A percentile compares a stretch with the other conserved stretches of the same genome.
These are phyloP conservation scores for Trichomalopsis sarcophagae DNA, from an alignment of 1,140 invertebrate species.

Conservation along the genomic window DNA sequence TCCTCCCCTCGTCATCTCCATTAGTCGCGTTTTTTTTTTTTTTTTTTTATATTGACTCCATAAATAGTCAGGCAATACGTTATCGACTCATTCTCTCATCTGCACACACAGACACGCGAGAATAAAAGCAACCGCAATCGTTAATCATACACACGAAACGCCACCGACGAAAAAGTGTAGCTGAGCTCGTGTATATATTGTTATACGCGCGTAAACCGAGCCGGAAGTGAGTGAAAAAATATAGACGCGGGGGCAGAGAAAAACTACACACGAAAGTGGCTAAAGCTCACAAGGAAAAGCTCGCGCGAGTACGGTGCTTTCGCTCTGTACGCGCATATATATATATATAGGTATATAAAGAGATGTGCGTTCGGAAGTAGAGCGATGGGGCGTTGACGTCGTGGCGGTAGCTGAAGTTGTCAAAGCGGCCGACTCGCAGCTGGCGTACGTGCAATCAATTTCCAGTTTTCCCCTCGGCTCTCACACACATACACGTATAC, in stretches of 20 bases:
- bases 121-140: not conserved
- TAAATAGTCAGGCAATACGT: not conserved
- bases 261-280: not conserved
- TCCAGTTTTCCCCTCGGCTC: not conserved
- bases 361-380: not conserved
- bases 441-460: slow-evolving; percentile 19
- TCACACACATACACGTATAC: not conserved
- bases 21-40: too few species aligned
- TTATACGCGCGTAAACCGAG: not conserved
- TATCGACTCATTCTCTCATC: not conserved
- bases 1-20: too few species aligned
- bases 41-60: too few species aligned
- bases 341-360: not conserved
- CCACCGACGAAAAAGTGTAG: not conserved
- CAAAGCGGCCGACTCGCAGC: slow-evolving; percentile 13
- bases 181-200: too few species aligned
- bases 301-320: not conserved
- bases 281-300: not conserved
- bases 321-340: not conserved
- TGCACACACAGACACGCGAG: too few species aligned
- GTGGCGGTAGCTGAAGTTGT: not conserved
- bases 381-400: not conserved
- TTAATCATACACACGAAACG: not conserved
- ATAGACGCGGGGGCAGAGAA: too few species aligned
- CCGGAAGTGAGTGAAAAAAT: not conserved